Evolutionary conservation across 2,113 vertebrate genomes (phyloP).

Genomic region (Aegithalos caudatus): DNA sequence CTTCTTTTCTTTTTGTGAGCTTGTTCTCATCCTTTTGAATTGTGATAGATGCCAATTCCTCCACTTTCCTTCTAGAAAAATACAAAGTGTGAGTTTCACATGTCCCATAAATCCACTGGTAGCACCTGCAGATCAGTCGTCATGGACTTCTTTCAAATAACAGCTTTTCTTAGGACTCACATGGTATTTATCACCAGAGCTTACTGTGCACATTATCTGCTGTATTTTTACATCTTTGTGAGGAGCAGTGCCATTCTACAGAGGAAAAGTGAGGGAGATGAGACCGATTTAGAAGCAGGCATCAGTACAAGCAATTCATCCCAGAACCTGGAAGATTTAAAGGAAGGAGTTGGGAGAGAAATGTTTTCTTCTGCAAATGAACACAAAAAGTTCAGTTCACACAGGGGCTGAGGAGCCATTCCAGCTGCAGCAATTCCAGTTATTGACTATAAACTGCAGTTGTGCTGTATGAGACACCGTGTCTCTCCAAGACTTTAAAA

Average conservation of each 20-base stretch:
- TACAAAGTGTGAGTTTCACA: background rate
- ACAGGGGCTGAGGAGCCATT: background rate
- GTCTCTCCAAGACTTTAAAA: background rate
- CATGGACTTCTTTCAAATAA: background rate
- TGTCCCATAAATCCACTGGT: background rate
- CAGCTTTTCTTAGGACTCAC: background rate
- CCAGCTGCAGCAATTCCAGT: background rate
- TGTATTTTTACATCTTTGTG: background rate
- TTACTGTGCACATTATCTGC: background rate
- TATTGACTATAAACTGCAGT: background rate
- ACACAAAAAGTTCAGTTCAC: background rate
- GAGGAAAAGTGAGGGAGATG: background rate
- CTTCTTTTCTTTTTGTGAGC: conserved; percentile 5
- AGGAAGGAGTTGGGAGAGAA: background rate
- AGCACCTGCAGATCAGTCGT: background rate
- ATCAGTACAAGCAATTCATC: background rate
- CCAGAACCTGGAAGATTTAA: background rate
- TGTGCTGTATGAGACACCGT: background rate
- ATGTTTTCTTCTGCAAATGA: background rate
- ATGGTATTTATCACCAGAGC: background rate
- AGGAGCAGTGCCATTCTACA: background rate
- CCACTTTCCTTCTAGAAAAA: background rate
- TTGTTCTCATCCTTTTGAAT: conserved; percentile 34
- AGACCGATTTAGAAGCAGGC: background rate
- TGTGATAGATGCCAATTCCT: conserved; percentile 11